Percentiles rank a stretch among this genome's conserved stretches.
phyloP scores from a whole-genome alignment of 2,888 invertebrate species.

The Sturmia bella region DNA sequence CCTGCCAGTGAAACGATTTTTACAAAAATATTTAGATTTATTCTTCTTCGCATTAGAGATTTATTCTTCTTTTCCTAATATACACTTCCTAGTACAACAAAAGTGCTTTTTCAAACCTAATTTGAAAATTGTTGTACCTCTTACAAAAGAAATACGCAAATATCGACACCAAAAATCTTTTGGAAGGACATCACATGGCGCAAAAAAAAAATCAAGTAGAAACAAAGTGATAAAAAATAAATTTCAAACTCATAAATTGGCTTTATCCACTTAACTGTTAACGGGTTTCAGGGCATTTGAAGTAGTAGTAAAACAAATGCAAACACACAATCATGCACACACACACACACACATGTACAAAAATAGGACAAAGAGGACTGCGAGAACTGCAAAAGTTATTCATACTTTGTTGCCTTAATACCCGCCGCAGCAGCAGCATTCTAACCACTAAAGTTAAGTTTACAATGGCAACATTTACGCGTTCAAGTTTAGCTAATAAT shows the following conservation, averaged over 20 bases:
- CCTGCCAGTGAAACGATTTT: too few species aligned
- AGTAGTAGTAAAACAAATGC: slow-evolving; percentile 9
- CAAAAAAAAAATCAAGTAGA: slow-evolving; percentile 3
- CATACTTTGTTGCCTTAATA: slow-evolving; percentile 36
- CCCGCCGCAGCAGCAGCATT: slow-evolving; percentile 69
- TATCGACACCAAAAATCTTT: too few species aligned
- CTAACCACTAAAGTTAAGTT: slow-evolving; percentile 56
- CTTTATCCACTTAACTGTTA: slow-evolving; percentile 81
- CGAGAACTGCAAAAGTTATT: slow-evolving; percentile 55
- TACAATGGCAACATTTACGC: slow-evolving; percentile 63
- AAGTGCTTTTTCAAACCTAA: too few species aligned
- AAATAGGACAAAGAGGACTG: slow-evolving; percentile 30
- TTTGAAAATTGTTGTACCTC: too few species aligned
- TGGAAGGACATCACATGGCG: slow-evolving; percentile 29
- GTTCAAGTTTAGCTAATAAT: slow-evolving; percentile 63
- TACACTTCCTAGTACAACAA: too few species aligned
- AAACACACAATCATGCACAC: neutral
- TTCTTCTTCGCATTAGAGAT: too few species aligned
- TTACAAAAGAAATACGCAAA: too few species aligned
- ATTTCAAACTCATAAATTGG: slow-evolving; percentile 81
- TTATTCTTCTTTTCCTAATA: too few species aligned
- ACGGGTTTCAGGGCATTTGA: slow-evolving; percentile 75
- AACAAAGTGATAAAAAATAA: slow-evolving; percentile 59
- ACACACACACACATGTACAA: slow-evolving; percentile 11
- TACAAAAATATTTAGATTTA: too few species aligned